Base-by-base conservation (phyloP, 2,113 vertebrate species). In the Leucosticte australis region DNA sequence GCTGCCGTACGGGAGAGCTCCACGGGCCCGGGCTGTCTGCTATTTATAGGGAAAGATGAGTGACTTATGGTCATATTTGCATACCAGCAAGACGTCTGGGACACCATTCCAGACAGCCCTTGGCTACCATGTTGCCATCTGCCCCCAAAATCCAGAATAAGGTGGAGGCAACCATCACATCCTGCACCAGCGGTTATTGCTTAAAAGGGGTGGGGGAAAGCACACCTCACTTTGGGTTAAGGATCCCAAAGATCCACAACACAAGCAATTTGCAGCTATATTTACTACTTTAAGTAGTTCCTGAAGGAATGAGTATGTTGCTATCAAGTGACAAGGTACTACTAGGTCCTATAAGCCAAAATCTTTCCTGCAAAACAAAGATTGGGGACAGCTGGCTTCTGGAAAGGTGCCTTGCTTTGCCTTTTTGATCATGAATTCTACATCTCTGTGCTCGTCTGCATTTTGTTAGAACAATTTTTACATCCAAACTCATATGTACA, bases 391-490 rank as follows among this genome's bases (percentile, higher is more conserved):
- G 35, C 47, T 64, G 31, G 21, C 24, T 42, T 79, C 75, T 80
- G 92, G 78, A 89, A 75, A 7, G 5, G 30, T 83, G 35, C 89
- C 70, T 78, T 83, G 30, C 26, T 87, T 82, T 73, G 16, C 50
- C 26, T 83, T 95, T 95, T 89, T 93, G 68, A 82, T 89, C 7
- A 2, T 42, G 41, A 79, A 86, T 92, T 86, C 55, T 86, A 30
- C 26, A 10, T 93, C 47, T 92, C 71, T 82, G 7, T 50, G 41
- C 75, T 87, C 85, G 77, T 59, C 82, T 94, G 73, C 39, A 81
- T 74, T 95, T 83, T 90, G 64, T 94, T 95, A 83, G 85, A 97
- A 94, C 23, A 42, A 47, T 79, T 96, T 87, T 88, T 89, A 62
- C 31, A 81, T 95, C 79, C 60, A 62, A 88, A 82, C 44, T 96